Conservation (phyloP, 2,888 invertebrate genomes). For the Mythimna loreyi region DNA sequence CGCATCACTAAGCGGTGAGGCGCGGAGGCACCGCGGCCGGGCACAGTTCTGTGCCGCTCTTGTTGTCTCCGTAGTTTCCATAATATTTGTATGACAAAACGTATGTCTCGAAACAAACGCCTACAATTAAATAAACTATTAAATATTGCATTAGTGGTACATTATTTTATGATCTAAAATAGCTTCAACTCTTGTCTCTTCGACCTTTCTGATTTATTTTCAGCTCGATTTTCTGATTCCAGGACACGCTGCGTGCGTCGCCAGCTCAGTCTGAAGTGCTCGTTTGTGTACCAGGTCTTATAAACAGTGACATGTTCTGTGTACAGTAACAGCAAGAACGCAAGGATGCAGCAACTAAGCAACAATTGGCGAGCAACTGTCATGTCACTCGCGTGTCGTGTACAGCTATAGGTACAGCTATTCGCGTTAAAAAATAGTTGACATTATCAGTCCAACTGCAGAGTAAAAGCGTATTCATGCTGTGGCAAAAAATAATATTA, state of each 20-base stretch:
- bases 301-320: neutral
- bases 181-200: constrained; percentile 9
- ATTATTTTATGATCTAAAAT: constrained; percentile 38
- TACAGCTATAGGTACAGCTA: too few species aligned
- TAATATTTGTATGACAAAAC: constrained; percentile 1
- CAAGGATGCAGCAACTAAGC: neutral
- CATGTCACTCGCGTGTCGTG: neutral
- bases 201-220: neutral
- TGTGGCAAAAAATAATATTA: too few species aligned
- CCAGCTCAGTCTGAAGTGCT: neutral
- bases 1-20: neutral
- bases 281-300: neutral
- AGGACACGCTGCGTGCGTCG: constrained; percentile 5
- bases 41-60: neutral
- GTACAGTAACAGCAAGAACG: neutral
- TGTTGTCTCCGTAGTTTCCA: neutral
- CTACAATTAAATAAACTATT: constrained; percentile 57
- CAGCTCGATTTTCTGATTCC: constrained; percentile 5
- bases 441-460: too few species aligned
- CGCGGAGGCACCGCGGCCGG: neutral
- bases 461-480: too few species aligned
- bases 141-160: constrained; percentile 59
- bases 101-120: constrained; percentile 26
- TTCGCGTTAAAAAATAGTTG: too few species aligned
- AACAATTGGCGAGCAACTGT: neutral